A percentile compares a stretch with the other conserved stretches of the same genome.
phyloP scores from a whole-genome alignment of 2,888 invertebrate species.

The Beris chalybata region DNA sequence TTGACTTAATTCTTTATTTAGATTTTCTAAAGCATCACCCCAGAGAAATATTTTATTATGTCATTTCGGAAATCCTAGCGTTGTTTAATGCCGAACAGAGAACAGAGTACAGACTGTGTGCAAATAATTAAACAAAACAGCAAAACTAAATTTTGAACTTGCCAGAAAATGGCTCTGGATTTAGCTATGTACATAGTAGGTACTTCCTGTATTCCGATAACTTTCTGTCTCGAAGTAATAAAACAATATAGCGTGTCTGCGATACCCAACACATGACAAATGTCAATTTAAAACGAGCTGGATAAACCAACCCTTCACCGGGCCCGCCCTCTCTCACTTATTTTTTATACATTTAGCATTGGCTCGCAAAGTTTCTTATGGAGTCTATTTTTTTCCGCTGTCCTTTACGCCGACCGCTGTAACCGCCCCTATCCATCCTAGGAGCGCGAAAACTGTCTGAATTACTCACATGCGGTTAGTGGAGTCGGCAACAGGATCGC shows the following conservation, averaged over 20 bases:
- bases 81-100: too few species aligned
- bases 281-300: slow-evolving; percentile 8
- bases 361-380: slow-evolving; percentile 10
- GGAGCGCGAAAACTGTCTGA: slow-evolving; percentile 10
- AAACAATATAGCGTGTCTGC: background rate
- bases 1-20: too few species aligned
- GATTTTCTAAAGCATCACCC: too few species aligned
- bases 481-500: background rate
- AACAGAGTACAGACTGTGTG: too few species aligned
- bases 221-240: slow-evolving; percentile 5
- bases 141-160: slow-evolving; percentile 25
- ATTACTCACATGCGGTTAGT: slow-evolving; percentile 23
- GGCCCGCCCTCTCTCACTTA: too few species aligned
- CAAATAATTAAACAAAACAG: slow-evolving; percentile 29
- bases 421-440: background rate
- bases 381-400: background rate
- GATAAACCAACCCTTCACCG: background rate
- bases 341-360: slow-evolving; percentile 12
- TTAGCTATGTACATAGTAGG: too few species aligned
- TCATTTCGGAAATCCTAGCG: too few species aligned
- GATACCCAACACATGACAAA: background rate
- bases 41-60: too few species aligned
- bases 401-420: slow-evolving; percentile 6
- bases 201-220: background rate
- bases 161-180: background rate